Conservation (phyloP, 2,888 invertebrate species). For the Apotomis betuletana region DNA sequence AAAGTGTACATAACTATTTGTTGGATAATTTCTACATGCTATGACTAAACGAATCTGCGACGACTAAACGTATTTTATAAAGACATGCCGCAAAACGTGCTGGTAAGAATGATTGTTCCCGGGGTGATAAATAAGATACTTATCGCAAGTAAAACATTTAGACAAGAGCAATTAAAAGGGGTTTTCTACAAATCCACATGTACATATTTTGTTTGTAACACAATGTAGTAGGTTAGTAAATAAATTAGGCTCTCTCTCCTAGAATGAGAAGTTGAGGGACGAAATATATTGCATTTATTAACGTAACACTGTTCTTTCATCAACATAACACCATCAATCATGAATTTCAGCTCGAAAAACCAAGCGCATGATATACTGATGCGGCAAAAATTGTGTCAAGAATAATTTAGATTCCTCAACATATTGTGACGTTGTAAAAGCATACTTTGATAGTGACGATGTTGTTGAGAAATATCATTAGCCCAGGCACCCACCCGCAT, state of each 20-base stretch:
- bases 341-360: conserved; percentile 18
- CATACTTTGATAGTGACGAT: neutral
- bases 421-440: conserved; percentile 15
- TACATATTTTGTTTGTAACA: no score
- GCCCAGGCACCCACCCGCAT: neutral
- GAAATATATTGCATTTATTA: conserved; percentile 24
- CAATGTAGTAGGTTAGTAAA: neutral
- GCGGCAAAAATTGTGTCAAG: conserved; percentile 16
- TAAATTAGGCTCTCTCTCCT: neutral
- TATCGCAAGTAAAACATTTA: no score
- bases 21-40: no score
- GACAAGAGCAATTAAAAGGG: no score
- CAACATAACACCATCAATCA: conserved; percentile 18
- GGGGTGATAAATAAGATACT: no score
- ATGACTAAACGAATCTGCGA: no score
- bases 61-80: no score
- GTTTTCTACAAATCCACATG: no score
- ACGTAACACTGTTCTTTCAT: conserved; percentile 25
- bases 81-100: no score
- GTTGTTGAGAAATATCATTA: conserved; percentile 18
- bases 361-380: conserved; percentile 5
- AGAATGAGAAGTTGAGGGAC: conserved; percentile 23
- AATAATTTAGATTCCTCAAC: conserved; percentile 13
- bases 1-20: neutral
- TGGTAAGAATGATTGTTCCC: no score